Conservation (phyloP, 2,888 invertebrate genomes). For the Thysanoteuthis rhombus region DNA sequence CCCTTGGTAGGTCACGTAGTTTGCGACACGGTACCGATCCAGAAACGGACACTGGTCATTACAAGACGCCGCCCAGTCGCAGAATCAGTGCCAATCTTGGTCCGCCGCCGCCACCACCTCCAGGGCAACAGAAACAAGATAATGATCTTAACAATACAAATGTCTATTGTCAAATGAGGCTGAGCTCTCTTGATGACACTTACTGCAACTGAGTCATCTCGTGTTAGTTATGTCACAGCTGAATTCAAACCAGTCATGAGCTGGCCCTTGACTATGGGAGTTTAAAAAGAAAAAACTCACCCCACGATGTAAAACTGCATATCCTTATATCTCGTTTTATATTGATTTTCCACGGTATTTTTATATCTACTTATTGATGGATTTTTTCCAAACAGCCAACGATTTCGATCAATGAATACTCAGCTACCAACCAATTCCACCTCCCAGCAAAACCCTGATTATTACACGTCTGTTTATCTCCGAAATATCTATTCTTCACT, state of each 20-base stretch:
- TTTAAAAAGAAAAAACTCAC: neutral
- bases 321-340: neutral
- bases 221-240: neutral
- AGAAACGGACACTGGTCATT: neutral
- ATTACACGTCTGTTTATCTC: neutral
- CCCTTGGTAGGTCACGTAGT: neutral
- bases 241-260: neutral
- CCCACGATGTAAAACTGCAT: neutral
- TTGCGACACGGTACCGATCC: neutral
- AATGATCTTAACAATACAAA: neutral
- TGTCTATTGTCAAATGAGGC: slow-evolving; percentile 19
- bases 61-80: neutral
- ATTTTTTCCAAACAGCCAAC: neutral
- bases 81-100: neutral
- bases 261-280: neutral
- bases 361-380: neutral
- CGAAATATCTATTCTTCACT: neutral
- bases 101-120: neutral
- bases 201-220: neutral
- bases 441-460: neutral
- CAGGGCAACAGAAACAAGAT: neutral
- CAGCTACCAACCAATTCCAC: neutral
- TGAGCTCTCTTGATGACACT: neutral
- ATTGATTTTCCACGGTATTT: neutral
- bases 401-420: neutral